These are phyloP conservation scores for Empidonax alnorum DNA, from an alignment of 2,113 vertebrate genomes.

Conservation along the genomic window DNA sequence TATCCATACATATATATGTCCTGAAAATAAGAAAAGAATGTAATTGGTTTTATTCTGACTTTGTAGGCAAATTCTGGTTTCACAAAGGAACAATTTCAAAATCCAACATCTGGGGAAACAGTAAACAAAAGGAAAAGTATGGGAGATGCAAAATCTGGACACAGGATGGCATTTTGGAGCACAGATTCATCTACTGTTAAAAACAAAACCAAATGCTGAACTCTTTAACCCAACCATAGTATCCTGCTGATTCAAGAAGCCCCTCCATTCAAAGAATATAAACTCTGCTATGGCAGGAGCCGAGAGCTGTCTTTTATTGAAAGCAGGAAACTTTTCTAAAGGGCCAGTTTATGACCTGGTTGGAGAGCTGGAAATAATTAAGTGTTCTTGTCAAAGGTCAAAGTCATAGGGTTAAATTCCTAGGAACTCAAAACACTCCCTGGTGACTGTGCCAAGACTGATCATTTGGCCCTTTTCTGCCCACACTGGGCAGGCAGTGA, in stretches of 20 bases:
- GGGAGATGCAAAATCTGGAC: neutral
- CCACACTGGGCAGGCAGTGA: neutral
- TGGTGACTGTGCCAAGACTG: neutral
- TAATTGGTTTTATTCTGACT: neutral
- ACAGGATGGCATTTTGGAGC: neutral
- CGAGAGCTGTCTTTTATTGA: conserved; percentile 4
- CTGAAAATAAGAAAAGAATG: neutral
- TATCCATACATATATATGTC: neutral
- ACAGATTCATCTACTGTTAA: neutral
- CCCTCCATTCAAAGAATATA: conserved; percentile 27
- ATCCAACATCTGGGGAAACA: neutral
- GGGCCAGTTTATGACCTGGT: conserved; percentile 22
- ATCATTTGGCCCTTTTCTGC: neutral
- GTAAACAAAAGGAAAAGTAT: neutral
- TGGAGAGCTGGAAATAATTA: conserved; percentile 69
- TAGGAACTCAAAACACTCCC: conserved; percentile 37
- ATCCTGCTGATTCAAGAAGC: conserved; percentile 4
- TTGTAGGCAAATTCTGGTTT: neutral
- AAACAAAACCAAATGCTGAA: conserved; percentile 45
- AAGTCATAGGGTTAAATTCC: conserved; percentile 67
- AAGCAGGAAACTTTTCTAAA: conserved; percentile 35
- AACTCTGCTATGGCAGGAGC: conserved; percentile 22
- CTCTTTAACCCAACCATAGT: neutral
- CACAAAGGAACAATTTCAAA: neutral
- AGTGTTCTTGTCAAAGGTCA: conserved; percentile 65